Evolutionary conservation across 2,113 vertebrate genomes (phyloP), one percentile per base, ranked within the genome.

Genomic region (Procavia capensis): DNA sequence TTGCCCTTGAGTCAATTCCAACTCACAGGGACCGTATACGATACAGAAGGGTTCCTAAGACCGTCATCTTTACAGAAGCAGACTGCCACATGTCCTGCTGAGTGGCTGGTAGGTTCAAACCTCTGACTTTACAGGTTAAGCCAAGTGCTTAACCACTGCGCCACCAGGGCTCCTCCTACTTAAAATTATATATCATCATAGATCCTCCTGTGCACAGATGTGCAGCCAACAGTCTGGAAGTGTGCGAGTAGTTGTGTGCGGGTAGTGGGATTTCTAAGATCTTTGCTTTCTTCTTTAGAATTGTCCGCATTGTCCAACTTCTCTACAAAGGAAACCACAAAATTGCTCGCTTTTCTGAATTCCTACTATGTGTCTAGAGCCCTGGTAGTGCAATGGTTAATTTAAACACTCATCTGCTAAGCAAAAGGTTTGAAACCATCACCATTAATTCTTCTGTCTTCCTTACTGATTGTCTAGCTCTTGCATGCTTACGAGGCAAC

Each of bases 341-440:
- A 96, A 93, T 63, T 91, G n/a, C 50, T 96, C 43, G 34, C 17
- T 83, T 85, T 75, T 90, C 22, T 88, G 25, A 76, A 22, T 70
- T 80, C 79, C 75, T 87, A 83, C n/a, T 86, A 19, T 17, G 9
- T 80, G 29, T 79, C 36, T 54, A 72, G 4, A 50, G 47, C 47
- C 47, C 47, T 50, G 47, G 4, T 6, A 11, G 47, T 50, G 47
- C 47, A 50, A 13, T 50, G 47, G 47, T 50, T 50, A 50, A 50
- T 8, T 50, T 50, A 50, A 50, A 13, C 8, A 13, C 47, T 50
- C 47, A 8, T 50, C 47, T 50, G 47, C 47, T 50, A 50, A 50
- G 9, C 47, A 47, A 47, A 47, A 47, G 47, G 47, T 47, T 47
- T 11, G 47, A 47, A 47, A 8, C 47, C 47, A 47, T 11, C 47